Evolutionary conservation across 2,888 invertebrate species (phyloP), one percentile per base, ranked within the genome.

Genomic region (Pachydiplax longipennis): DNA sequence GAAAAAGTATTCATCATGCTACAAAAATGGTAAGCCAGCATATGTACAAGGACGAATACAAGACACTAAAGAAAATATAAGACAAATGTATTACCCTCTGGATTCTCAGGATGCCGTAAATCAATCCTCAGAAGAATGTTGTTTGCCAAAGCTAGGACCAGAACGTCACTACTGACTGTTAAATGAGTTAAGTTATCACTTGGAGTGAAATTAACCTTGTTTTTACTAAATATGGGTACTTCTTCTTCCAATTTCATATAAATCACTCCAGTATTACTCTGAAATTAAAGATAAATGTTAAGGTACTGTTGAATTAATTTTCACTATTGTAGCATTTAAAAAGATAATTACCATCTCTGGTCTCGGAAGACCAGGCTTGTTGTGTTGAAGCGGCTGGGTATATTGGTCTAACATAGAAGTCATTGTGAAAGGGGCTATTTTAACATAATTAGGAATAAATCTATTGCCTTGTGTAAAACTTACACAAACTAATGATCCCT

Each of bases 101-200:
- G 96, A 92, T 96, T 95, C 92, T 97, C 96, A 2, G 97, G 97
- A 92, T 96, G 96, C 92, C 96, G 96, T 92, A 98, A 95, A 94
- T 98, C 97, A 92, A 98, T 96, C 90, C 98, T 95, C 91, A 98
- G 95, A 4, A 99, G 93, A 91, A 96, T 96, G 91, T 97, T 96
- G 93, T 97, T 98, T 31, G 96, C 96, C 96, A 98, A 97, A 1
- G 97, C 97, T 92, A 98, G 95, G 0, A 97, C 96, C 90, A 99
- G 94, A 93, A 96, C 96, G 93, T 98, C 98, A 93, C 96, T 98
- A 58, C 97, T 96, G 10, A 98, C 97, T 2, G 96, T 96, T 91
- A 98, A 95, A 93, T 98, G 97, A 4, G 96, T 96, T 92, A 99
- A 97, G 91, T 96, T 95, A 92, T 97, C 97, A 0, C 97, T 95